Conservation (phyloP, 2,113 vertebrate genomes). For the Hippocampus comes region DNA sequence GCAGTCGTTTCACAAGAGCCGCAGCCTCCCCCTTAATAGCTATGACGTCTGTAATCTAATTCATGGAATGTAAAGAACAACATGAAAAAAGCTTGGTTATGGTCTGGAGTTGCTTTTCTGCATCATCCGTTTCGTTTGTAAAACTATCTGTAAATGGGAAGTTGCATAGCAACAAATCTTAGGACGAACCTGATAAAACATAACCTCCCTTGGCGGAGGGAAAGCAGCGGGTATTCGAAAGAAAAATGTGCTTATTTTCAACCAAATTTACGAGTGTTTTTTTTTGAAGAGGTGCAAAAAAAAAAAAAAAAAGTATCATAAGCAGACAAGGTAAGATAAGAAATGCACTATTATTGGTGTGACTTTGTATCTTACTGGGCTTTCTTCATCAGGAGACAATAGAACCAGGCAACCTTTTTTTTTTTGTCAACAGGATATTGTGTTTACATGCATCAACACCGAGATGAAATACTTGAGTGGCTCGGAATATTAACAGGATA, state of each 20-base stretch:
- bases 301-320: not conserved
- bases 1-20: not conserved
- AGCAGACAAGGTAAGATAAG: conserved; percentile 36
- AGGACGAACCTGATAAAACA: too few species aligned
- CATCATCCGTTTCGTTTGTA: too few species aligned
- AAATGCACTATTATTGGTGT: conserved; percentile 9
- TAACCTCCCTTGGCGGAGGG: too few species aligned
- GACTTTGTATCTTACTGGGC: conserved; percentile 17
- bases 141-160: too few species aligned
- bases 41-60: not conserved
- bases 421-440: conserved; percentile 63
- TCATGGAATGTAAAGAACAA: not conserved
- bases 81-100: too few species aligned
- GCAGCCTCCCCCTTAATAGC: too few species aligned
- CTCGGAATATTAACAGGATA: conserved; percentile 68
- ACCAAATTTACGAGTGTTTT: not conserved
- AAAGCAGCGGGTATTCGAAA: too few species aligned
- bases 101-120: too few species aligned
- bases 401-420: conserved; percentile 18
- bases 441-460: conserved; percentile 44
- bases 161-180: too few species aligned
- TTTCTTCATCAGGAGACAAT: conserved; percentile 37
- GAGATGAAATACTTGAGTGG: conserved; percentile 30
- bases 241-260: too few species aligned
- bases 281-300: not conserved